Conservation (phyloP, 1,140 invertebrate species). For the Phymorhynchus buccinoides region DNA sequence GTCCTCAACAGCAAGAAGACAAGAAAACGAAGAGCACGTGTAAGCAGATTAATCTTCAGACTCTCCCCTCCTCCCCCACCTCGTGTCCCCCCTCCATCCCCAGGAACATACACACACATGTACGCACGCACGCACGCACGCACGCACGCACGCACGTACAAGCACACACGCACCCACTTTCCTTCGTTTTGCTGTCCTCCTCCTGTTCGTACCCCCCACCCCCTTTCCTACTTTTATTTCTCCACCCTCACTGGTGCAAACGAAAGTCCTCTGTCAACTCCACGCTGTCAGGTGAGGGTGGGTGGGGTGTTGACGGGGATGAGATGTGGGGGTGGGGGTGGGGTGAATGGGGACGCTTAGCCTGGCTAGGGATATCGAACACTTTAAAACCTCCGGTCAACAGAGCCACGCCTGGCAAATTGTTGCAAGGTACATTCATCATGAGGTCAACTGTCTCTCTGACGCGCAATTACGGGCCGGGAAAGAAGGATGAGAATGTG, state of each 20-base stretch:
- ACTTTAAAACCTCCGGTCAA: not conserved
- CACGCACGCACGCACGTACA: too few relatives aligned
- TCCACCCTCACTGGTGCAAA: too few relatives aligned
- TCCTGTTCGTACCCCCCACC: too few relatives aligned
- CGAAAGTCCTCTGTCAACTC: too few relatives aligned
- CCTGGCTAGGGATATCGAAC: not conserved
- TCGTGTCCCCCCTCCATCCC: too few relatives aligned
- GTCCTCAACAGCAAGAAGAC: too few relatives aligned
- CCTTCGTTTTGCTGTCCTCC: not conserved
- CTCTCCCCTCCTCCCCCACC: too few relatives aligned
- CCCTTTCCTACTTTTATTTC: too few relatives aligned
- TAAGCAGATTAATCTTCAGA: too few relatives aligned
- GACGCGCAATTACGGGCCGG: constrained; percentile 4
- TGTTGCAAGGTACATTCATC: constrained; percentile 16
- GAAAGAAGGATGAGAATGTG: not conserved
- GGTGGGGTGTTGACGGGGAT: not conserved
- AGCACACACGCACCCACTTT: not conserved
- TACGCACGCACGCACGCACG: not conserved
- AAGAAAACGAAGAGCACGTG: too few relatives aligned
- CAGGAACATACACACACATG: not conserved
- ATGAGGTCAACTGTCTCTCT: constrained; percentile 21
- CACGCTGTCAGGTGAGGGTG: too few relatives aligned
- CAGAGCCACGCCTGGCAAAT: not conserved
- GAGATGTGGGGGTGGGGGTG: not conserved
- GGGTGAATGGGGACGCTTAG: not conserved